A percentile compares a stretch with the other conserved stretches of the same genome.
Evolutionary conservation across 1,140 invertebrate species (phyloP).

Genomic region (Zelostemma sp.): DNA sequence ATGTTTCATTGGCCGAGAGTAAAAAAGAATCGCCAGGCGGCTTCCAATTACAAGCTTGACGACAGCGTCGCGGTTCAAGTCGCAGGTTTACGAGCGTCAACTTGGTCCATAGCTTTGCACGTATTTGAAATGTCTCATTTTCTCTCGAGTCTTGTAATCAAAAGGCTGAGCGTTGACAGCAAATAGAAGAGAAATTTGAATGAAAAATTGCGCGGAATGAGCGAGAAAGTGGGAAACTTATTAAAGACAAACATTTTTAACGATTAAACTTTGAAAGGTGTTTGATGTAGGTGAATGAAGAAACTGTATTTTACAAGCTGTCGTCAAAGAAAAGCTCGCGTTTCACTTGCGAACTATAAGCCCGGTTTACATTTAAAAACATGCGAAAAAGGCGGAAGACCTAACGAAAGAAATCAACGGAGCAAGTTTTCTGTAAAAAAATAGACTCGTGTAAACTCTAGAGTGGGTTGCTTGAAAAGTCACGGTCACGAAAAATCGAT

Average conservation of each 20-base stretch:
- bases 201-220: neutral
- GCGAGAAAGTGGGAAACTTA: neutral
- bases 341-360: too few species aligned
- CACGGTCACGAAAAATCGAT: conserved; percentile 11
- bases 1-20: conserved; percentile 22
- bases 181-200: neutral
- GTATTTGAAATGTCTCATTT: too few species aligned
- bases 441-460: neutral
- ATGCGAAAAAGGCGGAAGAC: neutral
- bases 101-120: neutral
- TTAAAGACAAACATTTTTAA: neutral
- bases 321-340: neutral
- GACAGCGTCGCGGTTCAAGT: conserved; percentile 28
- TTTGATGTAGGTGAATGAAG: too few species aligned
- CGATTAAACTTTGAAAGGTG: too few species aligned
- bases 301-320: too few species aligned
- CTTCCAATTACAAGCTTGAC: conserved; percentile 43
- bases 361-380: neutral
- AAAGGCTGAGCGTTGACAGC: neutral
- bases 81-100: conserved; percentile 30
- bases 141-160: neutral
- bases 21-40: conserved; percentile 29
- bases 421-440: neutral
- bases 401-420: neutral
- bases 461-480: neutral